Conservation (phyloP, 2,113 vertebrate genomes). For the Sylvilagus bachmani region DNA sequence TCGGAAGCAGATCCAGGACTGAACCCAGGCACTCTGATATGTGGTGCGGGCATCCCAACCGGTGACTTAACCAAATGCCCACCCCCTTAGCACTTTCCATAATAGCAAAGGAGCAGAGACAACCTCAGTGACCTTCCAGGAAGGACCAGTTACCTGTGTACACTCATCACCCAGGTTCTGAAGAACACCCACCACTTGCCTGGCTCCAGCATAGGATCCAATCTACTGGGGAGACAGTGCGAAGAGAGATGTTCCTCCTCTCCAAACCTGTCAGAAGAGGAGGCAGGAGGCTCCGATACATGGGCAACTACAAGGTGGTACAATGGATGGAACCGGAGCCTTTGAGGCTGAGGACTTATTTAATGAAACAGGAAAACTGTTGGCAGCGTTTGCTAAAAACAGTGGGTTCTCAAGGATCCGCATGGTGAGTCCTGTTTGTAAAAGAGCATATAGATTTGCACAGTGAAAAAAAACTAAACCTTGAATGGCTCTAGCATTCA, state of each 20-base stretch:
- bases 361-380: slow-evolving; percentile 53
- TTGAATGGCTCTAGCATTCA: not conserved
- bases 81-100: not conserved
- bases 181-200: not conserved
- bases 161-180: slow-evolving; percentile 39
- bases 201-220: not conserved
- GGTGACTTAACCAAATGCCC: no score
- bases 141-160: not conserved
- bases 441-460: not conserved
- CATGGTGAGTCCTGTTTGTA: not conserved
- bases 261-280: slow-evolving; percentile 44
- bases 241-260: not conserved
- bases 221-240: not conserved
- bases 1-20: no score
- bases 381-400: slow-evolving; percentile 19
- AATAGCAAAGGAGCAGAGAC: slow-evolving; percentile 2
- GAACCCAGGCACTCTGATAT: no score
- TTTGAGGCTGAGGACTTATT: slow-evolving; percentile 18
- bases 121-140: not conserved
- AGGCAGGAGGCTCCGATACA: slow-evolving; percentile 31
- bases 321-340: slow-evolving; percentile 50
- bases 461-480: slow-evolving; percentile 8
- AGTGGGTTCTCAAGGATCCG: slow-evolving; percentile 48
- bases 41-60: no score
- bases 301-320: not conserved